phyloP scores from a whole-genome alignment of 2,888 invertebrate species.

The Tiliacea citrago region DNA sequence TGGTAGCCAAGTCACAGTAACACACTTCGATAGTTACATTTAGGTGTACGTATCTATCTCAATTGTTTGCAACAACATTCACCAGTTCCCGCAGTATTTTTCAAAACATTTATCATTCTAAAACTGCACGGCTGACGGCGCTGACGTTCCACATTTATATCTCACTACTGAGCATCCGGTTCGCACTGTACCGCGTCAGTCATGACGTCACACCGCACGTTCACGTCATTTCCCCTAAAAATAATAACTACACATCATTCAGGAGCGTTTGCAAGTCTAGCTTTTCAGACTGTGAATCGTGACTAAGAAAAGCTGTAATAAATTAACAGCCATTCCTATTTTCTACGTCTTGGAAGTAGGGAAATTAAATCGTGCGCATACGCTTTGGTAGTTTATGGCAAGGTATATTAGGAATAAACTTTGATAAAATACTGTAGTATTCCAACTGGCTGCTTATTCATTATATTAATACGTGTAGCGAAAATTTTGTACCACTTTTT shows the following conservation, averaged over 20 bases:
- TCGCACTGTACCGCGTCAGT: constrained; percentile 35
- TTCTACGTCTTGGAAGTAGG: constrained; percentile 38
- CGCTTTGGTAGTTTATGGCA: not conserved
- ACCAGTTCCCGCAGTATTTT: constrained; percentile 12
- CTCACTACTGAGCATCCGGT: constrained; percentile 34
- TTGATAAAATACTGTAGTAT: too few species aligned
- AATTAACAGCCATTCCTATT: constrained; percentile 61
- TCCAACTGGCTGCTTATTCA: too few species aligned
- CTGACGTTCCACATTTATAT: constrained; percentile 47
- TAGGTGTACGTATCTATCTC: not conserved
- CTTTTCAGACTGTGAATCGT: constrained; percentile 60
- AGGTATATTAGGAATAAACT: too few species aligned
- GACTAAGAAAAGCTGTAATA: constrained; percentile 57
- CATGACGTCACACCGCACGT: constrained; percentile 60
- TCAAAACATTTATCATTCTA: constrained; percentile 42
- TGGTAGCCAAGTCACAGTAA: not conserved
- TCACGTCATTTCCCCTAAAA: constrained; percentile 66
- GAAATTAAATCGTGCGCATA: constrained; percentile 34
- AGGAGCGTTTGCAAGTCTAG: constrained; percentile 56
- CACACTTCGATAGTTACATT: not conserved
- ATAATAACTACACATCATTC: constrained; percentile 68
- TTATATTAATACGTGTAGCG: too few species aligned
- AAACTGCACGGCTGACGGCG: constrained; percentile 45
- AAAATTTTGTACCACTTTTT: too few species aligned
- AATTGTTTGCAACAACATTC: constrained; percentile 11